phyloP scores from a whole-genome alignment of 1,140 invertebrate species.

The Arctopsyche grandis region DNA sequence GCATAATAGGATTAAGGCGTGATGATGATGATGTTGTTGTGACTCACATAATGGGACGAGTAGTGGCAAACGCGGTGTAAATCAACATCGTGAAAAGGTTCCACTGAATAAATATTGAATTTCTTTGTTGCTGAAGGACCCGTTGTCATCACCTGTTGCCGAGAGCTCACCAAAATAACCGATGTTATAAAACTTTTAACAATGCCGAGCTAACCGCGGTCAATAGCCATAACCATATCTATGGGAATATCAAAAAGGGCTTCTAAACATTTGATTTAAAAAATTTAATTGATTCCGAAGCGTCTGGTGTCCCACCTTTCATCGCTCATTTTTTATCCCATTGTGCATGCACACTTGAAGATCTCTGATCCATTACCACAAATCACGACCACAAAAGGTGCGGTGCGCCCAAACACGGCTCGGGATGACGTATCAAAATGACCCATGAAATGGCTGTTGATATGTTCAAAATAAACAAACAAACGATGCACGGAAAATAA shows the following conservation, averaged over 20 bases:
- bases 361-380: slow-evolving; percentile 34
- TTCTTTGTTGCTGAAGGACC: slow-evolving; percentile 10
- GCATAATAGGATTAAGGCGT: slow-evolving; percentile 15
- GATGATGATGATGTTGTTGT: slow-evolving; percentile 19
- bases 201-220: slow-evolving; percentile 7
- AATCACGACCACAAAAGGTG: slow-evolving; percentile 23
- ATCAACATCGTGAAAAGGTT: slow-evolving; percentile 30
- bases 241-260: no score
- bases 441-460: slow-evolving; percentile 38
- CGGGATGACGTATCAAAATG: slow-evolving; percentile 43
- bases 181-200: slow-evolving; percentile 25
- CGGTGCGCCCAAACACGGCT: slow-evolving; percentile 4
- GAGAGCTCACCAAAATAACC: not conserved
- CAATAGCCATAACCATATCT: not conserved
- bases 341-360: slow-evolving; percentile 5
- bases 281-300: slow-evolving; percentile 9
- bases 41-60: slow-evolving; percentile 3
- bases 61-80: slow-evolving; percentile 14
- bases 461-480: slow-evolving; percentile 42
- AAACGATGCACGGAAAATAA: slow-evolving; percentile 35
- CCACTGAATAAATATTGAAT: slow-evolving; percentile 27
- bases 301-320: not conserved
- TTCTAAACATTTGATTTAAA: not conserved
- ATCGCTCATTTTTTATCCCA: not conserved
- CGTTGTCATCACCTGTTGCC: slow-evolving; percentile 18